Percentiles rank a stretch among this genome's conserved stretches.
These are phyloP conservation scores for Gavia stellata DNA, from an alignment of 2,113 vertebrate genomes.

Conservation along the genomic window DNA sequence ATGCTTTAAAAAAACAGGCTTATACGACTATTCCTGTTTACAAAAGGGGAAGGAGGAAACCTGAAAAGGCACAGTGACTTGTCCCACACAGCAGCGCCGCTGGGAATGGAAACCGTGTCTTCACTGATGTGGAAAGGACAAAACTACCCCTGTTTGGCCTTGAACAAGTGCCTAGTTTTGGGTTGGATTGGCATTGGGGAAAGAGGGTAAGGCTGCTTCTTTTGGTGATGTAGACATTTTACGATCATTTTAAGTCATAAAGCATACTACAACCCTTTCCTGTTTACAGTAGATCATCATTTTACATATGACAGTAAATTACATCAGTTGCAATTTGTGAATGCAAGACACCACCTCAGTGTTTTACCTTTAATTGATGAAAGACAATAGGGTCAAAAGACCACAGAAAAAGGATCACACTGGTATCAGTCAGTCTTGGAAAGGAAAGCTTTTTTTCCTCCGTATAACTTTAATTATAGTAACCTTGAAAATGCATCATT, in stretches of 20 bases:
- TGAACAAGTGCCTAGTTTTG: neutral
- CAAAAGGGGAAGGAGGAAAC: neutral
- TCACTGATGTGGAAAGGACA: neutral
- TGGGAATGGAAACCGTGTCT: neutral
- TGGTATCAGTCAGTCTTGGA: neutral
- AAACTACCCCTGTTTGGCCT: neutral
- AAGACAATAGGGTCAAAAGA: neutral
- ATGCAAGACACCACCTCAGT: neutral
- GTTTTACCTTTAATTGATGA: neutral
- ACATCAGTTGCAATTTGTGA: neutral
- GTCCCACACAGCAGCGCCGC: rapidly evolving
- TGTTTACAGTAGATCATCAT: neutral
- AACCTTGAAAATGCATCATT: neutral
- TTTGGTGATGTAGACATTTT: neutral
- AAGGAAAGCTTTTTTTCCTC: neutral
- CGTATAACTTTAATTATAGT: neutral
- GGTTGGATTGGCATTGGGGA: rapidly evolving
- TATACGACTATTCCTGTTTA: neutral
- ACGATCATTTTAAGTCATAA: neutral
- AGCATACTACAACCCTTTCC: neutral
- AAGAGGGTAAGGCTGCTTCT: neutral
- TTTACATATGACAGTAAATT: neutral
- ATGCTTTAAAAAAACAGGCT: neutral
- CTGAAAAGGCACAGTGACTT: neutral
- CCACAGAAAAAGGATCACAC: neutral